Evolutionary conservation across 2,113 vertebrate genomes (phyloP).

Genomic region (Prunella himalayana): DNA sequence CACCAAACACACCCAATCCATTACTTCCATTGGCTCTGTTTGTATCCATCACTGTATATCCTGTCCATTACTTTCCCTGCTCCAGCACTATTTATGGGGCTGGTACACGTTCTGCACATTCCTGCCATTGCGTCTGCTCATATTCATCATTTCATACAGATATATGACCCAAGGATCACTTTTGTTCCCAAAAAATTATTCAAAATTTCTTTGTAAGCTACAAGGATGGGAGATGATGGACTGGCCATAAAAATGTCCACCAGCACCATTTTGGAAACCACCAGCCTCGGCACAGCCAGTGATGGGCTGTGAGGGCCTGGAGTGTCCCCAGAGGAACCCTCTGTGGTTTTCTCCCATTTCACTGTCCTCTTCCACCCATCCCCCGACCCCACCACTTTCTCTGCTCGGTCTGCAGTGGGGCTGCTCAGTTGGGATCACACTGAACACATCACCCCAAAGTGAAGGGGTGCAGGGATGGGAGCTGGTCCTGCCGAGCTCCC

Average conservation of each 20-base stretch:
- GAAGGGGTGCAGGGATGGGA: not conserved
- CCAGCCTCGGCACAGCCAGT: rapidly evolving
- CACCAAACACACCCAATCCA: not conserved
- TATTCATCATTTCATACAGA: not conserved
- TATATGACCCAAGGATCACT: not conserved
- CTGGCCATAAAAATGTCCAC: not conserved
- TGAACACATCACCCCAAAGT: not conserved
- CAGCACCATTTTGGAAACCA: not conserved
- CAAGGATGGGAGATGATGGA: not conserved
- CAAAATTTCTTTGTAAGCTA: not conserved
- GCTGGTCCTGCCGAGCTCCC: not conserved
- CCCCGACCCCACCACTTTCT: too few relatives aligned
- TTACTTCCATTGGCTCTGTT: not conserved
- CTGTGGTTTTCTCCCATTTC: rapidly evolving
- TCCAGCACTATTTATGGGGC: not conserved
- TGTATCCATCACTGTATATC: slow-evolving; percentile 12
- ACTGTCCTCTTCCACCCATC: too few relatives aligned
- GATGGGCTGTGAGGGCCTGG: not conserved
- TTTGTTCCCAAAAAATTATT: not conserved
- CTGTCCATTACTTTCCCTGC: not conserved
- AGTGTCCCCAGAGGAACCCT: not conserved
- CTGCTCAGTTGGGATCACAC: not conserved
- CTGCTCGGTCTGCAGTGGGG: not conserved
- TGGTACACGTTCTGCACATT: not conserved
- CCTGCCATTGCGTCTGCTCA: not conserved